Evolutionary conservation across 2,113 vertebrate species (phyloP).

Genomic region (Larimichthys crocea): DNA sequence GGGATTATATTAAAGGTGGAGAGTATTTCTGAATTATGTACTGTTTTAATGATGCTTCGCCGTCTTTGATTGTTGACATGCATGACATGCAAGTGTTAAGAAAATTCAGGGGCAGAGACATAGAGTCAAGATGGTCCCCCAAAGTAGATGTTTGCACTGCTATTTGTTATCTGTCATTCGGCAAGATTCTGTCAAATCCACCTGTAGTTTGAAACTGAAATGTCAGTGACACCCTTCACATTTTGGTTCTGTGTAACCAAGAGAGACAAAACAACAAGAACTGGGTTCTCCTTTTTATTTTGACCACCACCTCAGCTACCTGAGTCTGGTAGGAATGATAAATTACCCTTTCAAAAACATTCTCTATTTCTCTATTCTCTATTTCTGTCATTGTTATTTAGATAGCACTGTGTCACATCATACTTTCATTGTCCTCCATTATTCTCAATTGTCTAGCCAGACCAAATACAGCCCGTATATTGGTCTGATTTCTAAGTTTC

Average conservation of each 20-base stretch:
- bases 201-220: constrained; percentile 2
- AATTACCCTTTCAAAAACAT: not conserved
- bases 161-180: constrained; percentile 4
- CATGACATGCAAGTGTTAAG: not conserved
- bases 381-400: not conserved
- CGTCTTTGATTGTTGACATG: not conserved
- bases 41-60: not conserved
- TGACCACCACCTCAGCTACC: not conserved
- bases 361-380: not conserved
- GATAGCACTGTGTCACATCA: not conserved
- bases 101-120: not conserved
- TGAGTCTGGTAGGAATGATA: not conserved
- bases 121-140: not conserved
- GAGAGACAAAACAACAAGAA: not conserved
- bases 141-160: not conserved
- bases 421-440: not conserved
- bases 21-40: not conserved
- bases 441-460: not conserved
- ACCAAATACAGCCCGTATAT: not conserved
- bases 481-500: constrained; percentile 15
- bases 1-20: not conserved
- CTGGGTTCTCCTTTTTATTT: not conserved
- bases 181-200: constrained; percentile 3
- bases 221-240: not conserved
- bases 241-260: not conserved